These are phyloP conservation scores for Drepanosiphum platanoidis DNA, from an alignment of 2,888 invertebrate genomes.

Conservation along the genomic window DNA sequence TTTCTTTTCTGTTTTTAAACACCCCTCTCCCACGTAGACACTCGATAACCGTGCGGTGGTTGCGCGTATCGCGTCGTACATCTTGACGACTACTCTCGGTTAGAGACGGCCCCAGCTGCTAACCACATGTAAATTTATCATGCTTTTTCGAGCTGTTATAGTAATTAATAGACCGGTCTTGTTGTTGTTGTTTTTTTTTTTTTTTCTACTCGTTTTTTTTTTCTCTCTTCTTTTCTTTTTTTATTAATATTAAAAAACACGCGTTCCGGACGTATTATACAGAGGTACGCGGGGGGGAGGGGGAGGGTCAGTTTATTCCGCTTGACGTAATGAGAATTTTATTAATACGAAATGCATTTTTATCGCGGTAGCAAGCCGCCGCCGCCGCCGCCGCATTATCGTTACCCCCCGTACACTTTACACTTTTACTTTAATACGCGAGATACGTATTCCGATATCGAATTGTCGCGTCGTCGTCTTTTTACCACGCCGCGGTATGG, in stretches of 20 bases:
- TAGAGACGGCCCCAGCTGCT: slow-evolving; percentile 32
- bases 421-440: no score
- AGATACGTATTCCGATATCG: no score
- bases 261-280: background rate
- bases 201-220: background rate
- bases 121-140: slow-evolving; percentile 43
- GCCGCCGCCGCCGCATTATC: no score
- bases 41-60: background rate
- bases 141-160: slow-evolving; percentile 2
- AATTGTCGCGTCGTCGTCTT: no score
- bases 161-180: slow-evolving; percentile 52
- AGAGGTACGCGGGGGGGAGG: background rate
- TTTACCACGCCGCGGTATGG: no score
- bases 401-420: no score
- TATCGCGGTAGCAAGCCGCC: no score
- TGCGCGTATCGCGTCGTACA: background rate
- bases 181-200: background rate
- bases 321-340: background rate
- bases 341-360: no score
- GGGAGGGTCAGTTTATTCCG: slow-evolving; percentile 8
- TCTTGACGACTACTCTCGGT: slow-evolving; percentile 40
- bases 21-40: slow-evolving; percentile 44
- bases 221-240: background rate
- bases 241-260: slow-evolving; percentile 14
- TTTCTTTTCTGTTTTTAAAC: slow-evolving; percentile 14